Percentiles rank a stretch among this genome's conserved stretches.
These are phyloP conservation scores for Athetis lepigone DNA, from an alignment of 2,888 invertebrate species.

Conservation along the genomic window DNA sequence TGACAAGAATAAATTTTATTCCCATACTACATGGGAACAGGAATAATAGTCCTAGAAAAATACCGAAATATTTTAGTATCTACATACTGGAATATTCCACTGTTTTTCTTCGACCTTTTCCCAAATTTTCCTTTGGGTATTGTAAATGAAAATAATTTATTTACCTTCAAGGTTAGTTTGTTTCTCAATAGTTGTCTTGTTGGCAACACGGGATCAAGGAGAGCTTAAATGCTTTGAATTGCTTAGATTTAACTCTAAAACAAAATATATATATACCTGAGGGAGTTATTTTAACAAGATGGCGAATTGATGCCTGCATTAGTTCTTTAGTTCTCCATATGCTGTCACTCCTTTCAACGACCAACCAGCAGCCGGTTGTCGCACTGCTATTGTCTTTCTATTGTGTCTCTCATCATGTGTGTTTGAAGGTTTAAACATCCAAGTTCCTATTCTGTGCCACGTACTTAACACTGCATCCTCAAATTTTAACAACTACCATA, in stretches of 20 bases:
- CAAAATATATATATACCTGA: background rate
- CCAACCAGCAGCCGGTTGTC: too few relatives aligned
- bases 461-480: background rate
- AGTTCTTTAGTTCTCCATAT: too few relatives aligned
- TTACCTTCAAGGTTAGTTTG: background rate
- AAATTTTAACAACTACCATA: background rate
- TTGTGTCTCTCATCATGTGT: too few relatives aligned
- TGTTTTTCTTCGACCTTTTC: background rate
- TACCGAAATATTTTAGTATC: background rate
- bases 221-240: too few relatives aligned
- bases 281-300: background rate
- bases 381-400: too few relatives aligned
- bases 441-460: too few relatives aligned
- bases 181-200: background rate
- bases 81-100: constrained; percentile 27
- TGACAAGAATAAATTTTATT: background rate
- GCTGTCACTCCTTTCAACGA: too few relatives aligned
- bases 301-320: background rate
- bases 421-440: too few relatives aligned
- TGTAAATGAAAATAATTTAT: constrained; percentile 3
- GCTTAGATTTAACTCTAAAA: background rate
- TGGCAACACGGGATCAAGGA: background rate
- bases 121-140: background rate
- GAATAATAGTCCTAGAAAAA: background rate
- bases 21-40: background rate